phyloP scores from a whole-genome alignment of 1,140 invertebrate species.

The Macrocentrus cingulum region DNA sequence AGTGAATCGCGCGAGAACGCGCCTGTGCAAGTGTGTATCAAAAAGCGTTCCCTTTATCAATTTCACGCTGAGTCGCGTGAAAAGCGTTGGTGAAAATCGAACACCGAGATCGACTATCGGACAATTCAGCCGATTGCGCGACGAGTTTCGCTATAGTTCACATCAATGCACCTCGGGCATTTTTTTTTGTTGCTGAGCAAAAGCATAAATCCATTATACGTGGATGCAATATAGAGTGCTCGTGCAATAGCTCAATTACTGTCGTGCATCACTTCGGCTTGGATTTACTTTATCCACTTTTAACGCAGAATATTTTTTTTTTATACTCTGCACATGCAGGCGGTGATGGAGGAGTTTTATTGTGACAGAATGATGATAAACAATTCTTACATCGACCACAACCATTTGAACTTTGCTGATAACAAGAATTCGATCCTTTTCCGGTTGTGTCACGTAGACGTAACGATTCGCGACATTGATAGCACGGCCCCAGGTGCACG shows the following conservation, averaged over 20 bases:
- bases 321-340: background rate
- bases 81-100: constrained; percentile 1
- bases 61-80: constrained; percentile 9
- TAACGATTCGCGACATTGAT: constrained; percentile 74
- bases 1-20: background rate
- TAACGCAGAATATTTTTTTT: background rate
- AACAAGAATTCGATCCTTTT: constrained; percentile 71
- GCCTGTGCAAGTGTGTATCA: background rate
- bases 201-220: constrained; percentile 1
- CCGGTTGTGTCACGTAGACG: constrained; percentile 76
- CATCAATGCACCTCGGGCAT: background rate
- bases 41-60: constrained; percentile 16
- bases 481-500: constrained; percentile 74
- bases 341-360: too few relatives aligned
- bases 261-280: background rate
- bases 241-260: constrained; percentile 1
- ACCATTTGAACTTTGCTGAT: constrained; percentile 75
- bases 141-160: background rate
- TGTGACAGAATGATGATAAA: background rate
- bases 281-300: background rate
- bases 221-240: background rate
- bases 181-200: background rate
- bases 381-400: constrained; percentile 67
- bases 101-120: constrained; percentile 10
- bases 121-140: background rate